A percentile compares a stretch with the other conserved stretches of the same genome.
Evolutionary conservation across 2,888 invertebrate genomes (phyloP).

Genomic region (Alcis repandata): DNA sequence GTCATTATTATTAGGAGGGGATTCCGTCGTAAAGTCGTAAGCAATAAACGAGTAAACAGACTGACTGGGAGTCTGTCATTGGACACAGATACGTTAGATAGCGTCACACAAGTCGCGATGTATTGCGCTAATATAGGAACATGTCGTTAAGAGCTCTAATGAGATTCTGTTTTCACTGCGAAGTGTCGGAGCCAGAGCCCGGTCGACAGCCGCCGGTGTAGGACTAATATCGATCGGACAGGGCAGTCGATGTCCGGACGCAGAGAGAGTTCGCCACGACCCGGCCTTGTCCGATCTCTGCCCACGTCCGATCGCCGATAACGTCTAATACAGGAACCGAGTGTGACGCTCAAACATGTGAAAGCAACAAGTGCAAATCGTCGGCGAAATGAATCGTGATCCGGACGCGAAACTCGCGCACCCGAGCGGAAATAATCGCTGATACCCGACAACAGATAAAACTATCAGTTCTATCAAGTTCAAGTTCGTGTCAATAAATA

Average conservation of each 20-base stretch:
- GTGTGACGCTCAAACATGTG: conserved; percentile 69
- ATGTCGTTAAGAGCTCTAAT: conserved; percentile 72
- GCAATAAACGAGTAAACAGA: too few relatives aligned
- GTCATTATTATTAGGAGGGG: too few relatives aligned
- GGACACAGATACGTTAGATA: conserved; percentile 48
- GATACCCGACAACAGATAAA: conserved; percentile 51
- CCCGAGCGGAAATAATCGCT: conserved; percentile 63
- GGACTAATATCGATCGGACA: conserved; percentile 70
- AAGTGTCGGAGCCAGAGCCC: conserved; percentile 65
- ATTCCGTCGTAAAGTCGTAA: too few relatives aligned
- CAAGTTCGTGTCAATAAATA: conserved; percentile 75
- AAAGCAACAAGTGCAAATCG: conserved; percentile 78
- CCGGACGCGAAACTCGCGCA: conserved; percentile 39
- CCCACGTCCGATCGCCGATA: conserved; percentile 72
- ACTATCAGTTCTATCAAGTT: conserved; percentile 63
- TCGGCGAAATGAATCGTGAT: conserved; percentile 58
- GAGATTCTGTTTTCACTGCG: conserved; percentile 72
- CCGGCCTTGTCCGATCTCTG: conserved; percentile 53
- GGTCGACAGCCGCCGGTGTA: conserved; percentile 47
- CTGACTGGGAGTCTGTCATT: too few relatives aligned
- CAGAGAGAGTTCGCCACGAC: conserved; percentile 68
- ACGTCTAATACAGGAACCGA: conserved; percentile 64
- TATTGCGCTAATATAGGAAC: conserved; percentile 58
- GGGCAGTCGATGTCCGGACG: conserved; percentile 49
- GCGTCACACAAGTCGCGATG: conserved; percentile 58